Percentiles rank a stretch among this genome's conserved stretches.
Evolutionary conservation across 2,113 vertebrate genomes (phyloP).

Genomic region (Dasypus novemcinctus): DNA sequence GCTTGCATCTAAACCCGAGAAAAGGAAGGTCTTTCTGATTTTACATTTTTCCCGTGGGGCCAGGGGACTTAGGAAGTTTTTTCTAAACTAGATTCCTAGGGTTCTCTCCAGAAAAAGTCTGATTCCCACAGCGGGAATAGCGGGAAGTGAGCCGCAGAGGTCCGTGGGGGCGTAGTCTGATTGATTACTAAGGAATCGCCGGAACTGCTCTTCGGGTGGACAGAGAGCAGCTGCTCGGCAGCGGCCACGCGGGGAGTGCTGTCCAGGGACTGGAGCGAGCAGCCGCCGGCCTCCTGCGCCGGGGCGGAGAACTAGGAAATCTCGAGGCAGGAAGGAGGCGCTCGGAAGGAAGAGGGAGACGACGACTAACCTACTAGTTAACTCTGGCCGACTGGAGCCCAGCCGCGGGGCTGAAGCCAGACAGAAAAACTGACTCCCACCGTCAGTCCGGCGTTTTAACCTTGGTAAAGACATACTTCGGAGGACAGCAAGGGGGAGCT

Average conservation of each 20-base stretch:
- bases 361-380: not conserved
- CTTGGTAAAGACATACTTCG: not conserved
- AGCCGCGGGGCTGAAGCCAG: accelerated
- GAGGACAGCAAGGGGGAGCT: conserved; percentile 46
- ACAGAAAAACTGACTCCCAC: not conserved
- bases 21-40: not conserved
- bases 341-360: not conserved
- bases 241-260: not conserved
- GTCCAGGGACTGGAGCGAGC: not conserved
- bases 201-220: not conserved
- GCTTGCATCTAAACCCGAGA: accelerated
- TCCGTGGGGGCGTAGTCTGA: not conserved
- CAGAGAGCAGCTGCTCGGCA: not conserved
- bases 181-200: not conserved
- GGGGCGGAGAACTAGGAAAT: not conserved
- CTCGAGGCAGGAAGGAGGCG: not conserved
- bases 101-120: not conserved
- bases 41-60: not conserved
- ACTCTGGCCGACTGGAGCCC: not conserved
- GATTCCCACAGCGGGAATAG: not conserved
- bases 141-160: not conserved
- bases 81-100: not conserved
- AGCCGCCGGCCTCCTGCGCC: not conserved
- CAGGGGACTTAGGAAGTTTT: not conserved
- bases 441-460: not conserved